Base-by-base conservation (phyloP, 2,888 invertebrate genomes). In the Sympetrum striolatum region DNA sequence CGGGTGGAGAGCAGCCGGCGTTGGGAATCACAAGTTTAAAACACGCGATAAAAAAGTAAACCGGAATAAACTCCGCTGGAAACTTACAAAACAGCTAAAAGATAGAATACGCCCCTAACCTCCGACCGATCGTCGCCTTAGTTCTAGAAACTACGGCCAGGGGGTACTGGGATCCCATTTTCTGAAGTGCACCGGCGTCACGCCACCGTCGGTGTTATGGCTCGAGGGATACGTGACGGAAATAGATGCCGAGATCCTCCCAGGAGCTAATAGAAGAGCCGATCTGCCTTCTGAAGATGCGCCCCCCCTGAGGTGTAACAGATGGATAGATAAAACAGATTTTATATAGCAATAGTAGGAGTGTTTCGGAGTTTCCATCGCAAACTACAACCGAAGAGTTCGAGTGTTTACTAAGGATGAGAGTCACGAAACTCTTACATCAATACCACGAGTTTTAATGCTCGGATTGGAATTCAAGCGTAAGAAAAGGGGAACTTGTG, bases 171-270 rank as follows among this genome's bases (percentile, higher is more conserved):
- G 22, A 60, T 86, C 86, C 86, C 25, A 86, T 37, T 86, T 86
- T 86, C 60, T 64, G 58, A n/a, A 86, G 86, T 86, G 86, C 86
- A 86, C 37, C 86, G 86, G 58, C 86, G 37, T 60, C 58, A 60
- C 86, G 60, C 6, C 35, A 60, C n/a, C 64, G n/a, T 64, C 86
- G n/a, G 86, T 60, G 60, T 86, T 86, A 86, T 86, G 86, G 60
- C 35, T 60, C 86, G 4, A 35, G 86, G 22, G 22, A 37, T 18
- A 86, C 86, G 86, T 86, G 86, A 86, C 64, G 58, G 64, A 37
- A 60, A 31, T 82, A 25, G 31, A 58, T 31, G 31, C 25, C 64
- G 64, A 64, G 22, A 25, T 22, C n/a, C 10, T 31, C 25, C 31
- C 5, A 73, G 25, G 31, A 31, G 73, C 73, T 31, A 14, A 73